Base-by-base conservation (phyloP, 2,797 vertebrate species). In the Podargus strigoides region DNA sequence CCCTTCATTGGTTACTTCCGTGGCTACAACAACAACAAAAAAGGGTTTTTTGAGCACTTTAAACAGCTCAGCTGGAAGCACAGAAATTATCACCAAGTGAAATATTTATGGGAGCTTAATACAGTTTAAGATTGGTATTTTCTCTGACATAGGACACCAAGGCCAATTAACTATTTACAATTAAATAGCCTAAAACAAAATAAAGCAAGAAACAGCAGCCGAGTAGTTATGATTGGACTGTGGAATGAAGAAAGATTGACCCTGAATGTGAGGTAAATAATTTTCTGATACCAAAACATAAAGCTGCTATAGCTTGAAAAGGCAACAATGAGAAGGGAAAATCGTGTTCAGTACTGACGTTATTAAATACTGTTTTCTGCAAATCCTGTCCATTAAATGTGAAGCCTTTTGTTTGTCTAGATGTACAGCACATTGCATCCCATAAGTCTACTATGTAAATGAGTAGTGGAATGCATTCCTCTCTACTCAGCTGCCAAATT, bases 61-160 rank as follows among this genome's bases (percentile, higher is more conserved):
- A 94, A 97, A 96, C 82, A 96, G 87, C 85, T 97, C 94, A 84
- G 95, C 94, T 96, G 96, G 95, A 97, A 97, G 93, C 95, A 94
- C 28, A 79, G 84, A 93, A 96, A 97, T 97, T 94, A 98, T 69
- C 95, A 97, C 70, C 52, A 91, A 97, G 92, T 97, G 96, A 97
- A 98, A 97, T 97, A 98, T 97, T 97, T 97, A 97, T 96, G 95
- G 90, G 85, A 87, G 75, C 87, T 96, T 97, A 97, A 96, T 96
- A 96, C 91, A 97, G 91, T 93, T 97, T 98, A 97, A 97, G 90
- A 79, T 93, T 28, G 46, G 95, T 97, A 47, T 97, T 97, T 97
- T 96, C 95, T 79, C 96, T 96, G 92, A 94, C 85, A 59, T 93
- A 94, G 93, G 88, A 97, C 93, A 96, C 87, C 19, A 46, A 95